Base-by-base conservation (phyloP, 2,888 invertebrate genomes). In the Byasa hedistus region DNA sequence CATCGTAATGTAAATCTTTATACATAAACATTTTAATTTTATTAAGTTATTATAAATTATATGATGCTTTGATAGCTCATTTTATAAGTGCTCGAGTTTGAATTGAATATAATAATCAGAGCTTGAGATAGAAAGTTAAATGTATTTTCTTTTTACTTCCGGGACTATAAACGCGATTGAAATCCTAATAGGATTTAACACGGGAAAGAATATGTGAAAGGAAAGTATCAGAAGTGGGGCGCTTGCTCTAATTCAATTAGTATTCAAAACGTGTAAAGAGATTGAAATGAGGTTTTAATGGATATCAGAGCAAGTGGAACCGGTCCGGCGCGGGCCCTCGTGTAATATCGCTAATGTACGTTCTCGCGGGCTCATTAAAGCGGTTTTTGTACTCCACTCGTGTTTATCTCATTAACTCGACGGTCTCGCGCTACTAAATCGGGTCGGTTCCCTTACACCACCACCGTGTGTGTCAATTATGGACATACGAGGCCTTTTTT, bases 351-450 rank as follows among this genome's bases (percentile, higher is more conserved):
- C 74, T 79, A 74, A 78, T 77, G 80, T 80, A 83, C 81, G 85
- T 84, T 84, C 83, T 81, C 83, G 80, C 81, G 77, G 78, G 80
- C 82, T 83, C 82, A 83, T 84, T 85, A 81, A 80, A 80, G 76
- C 74, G 78, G 80, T 82, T 85, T 87, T 86, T 85, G 82, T 83
- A 80, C 80, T 77, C 80, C 77, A 71, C 78, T 79, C 79, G 76
- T 83, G 81, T 83, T 85, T 84, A 82, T 85, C 83, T 84, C 83
- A 85, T 85, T 86, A 81, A 77, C 74, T 74, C 70, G 71, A 76
- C 76, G 80, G 69, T 65, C 71, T 69, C 70, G 69, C 71, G 70
- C 78, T 82, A 80, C 83, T 81, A 80, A 82, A 80, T 80, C 77
- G 76, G 75, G 74, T 73, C 76, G 71, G 80, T 79, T 84, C 79